Base-by-base conservation (phyloP, 2,888 invertebrate species). In the Cryptophagus acutangulus region DNA sequence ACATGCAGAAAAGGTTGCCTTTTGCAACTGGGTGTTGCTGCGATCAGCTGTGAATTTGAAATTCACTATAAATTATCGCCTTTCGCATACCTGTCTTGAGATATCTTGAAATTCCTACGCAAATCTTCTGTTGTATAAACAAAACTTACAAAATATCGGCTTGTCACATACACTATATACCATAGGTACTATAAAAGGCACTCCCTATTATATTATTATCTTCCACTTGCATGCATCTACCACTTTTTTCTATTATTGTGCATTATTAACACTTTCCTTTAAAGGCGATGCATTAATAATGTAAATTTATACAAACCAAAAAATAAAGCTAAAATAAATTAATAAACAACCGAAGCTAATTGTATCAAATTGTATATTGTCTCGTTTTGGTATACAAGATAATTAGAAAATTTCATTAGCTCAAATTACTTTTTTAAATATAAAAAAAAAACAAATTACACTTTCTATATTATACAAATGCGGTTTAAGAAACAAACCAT, bases 261-360 rank as follows among this genome's bases (percentile, higher is more conserved):
- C 17, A 30, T 33, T 37, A 37, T 14, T 33, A 36, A 37, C 28
- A 29, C 33, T 28, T 17, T 33, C 37, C 29, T 10, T 25, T 33
- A 20, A 33, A 37, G 37, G 37, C 28, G 13, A 6, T 28, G 5
- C 14, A 31, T 13, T 16, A 25, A 35, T 36, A n/a, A 8, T 6
- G 24, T 31, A 36, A 17, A 25, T 35, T 28, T 39, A 26, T 1
- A 12, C 18, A n/a, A 5, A 4, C n/a, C 5, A 4, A 15, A 12
- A 14, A 17, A 13, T 3, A 9, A 6, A n/a, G n/a, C n/a, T n/a
- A n/a, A n/a, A n/a, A n/a, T n/a, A n/a, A n/a, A n/a, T n/a, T n/a
- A n/a, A n/a, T n/a, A n/a, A n/a, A n/a, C n/a, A 5, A 36, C 36
- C 36, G 36, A 36, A 17, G 29, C 26, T 36, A 36, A 36, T 36